Base-by-base conservation (phyloP, 2,113 vertebrate species). In the Euleptes europaea region DNA sequence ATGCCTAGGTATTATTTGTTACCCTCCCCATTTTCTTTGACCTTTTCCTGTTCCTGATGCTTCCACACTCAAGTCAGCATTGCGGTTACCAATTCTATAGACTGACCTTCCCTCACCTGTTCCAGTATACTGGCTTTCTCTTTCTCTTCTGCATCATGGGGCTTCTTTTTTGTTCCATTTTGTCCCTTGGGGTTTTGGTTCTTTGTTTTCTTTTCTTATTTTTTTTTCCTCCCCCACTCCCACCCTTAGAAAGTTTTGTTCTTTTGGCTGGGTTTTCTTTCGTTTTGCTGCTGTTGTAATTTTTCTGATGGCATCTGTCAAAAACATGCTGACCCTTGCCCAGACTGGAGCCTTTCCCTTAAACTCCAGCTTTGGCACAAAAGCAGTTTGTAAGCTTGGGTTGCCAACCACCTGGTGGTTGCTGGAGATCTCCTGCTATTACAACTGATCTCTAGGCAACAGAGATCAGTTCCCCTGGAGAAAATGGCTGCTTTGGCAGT, bases 1-100 rank as follows among this genome's bases (percentile, higher is more conserved):
- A 98, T 99, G 97, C 99, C 99, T 99, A 99, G 99, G 98, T 99
- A 99, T 96, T 97, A 98, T 95, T 92, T 94, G 87, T 95, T 94
- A 94, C 95, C 94, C 90, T 94, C 92, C 88, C 86, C 73, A 92
- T 88, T 66, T 80, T 87, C 76, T 67, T 83, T 91, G 57, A 51
- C 86, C 84, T 67, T 60, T 90, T 71, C 71, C 23, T 63, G 26
- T 63, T 63, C 88, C 33, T 8, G 86, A 87, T 80, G 76, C 86
- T 70, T 4, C 69, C 66, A 8, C 88, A 88, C 0, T 51, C 42
- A 73, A 85, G 88, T 89, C 90, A 47, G 79, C 92, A 94, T 89
- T 90, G 91, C 54, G 65, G 67, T 88, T 84, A 92, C 78, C 74
- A 69, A 91, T 90, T 88, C 86, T 85, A 66, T 65, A 77, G 74